Percentiles rank a stretch among this genome's conserved stretches.
phyloP scores from a whole-genome alignment of 64 coral and sea anemone genomes.

The Stylophora pistillata region DNA sequence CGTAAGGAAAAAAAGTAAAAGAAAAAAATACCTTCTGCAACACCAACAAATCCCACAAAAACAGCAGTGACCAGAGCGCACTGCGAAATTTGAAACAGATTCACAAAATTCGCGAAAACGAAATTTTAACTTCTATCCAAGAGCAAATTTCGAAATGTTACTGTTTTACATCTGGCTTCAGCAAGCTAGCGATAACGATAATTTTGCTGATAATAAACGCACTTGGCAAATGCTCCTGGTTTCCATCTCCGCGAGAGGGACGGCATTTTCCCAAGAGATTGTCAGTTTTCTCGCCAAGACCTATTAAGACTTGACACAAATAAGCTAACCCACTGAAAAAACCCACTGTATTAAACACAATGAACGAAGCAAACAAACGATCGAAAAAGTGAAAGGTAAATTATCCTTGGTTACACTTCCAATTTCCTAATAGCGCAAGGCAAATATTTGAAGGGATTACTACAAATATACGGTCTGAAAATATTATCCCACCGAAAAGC shows the following conservation, averaged over 20 bases:
- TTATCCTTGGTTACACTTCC: constrained; percentile 11
- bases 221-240: not conserved
- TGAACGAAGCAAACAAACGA: not conserved
- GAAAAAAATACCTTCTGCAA: not conserved
- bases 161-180: too few relatives aligned
- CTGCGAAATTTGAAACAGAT: too few relatives aligned
- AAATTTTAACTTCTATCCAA: too few relatives aligned
- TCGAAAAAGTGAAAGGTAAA: not conserved
- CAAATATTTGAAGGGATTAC: not conserved
- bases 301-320: constrained; percentile 2
- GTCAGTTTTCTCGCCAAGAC: not conserved
- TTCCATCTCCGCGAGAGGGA: not conserved
- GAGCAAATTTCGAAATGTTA: too few relatives aligned
- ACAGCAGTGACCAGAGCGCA: too few relatives aligned
- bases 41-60: too few relatives aligned
- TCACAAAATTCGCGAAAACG: too few relatives aligned
- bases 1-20: not conserved
- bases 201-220: not conserved
- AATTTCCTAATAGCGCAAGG: not conserved
- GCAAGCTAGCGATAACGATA: not conserved
- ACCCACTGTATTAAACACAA: not conserved
- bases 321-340: not conserved
- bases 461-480: not conserved
- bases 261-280: not conserved
- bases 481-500: not conserved